phyloP scores from a whole-genome alignment of 1,140 invertebrate species.

The Piezodorus guildinii region DNA sequence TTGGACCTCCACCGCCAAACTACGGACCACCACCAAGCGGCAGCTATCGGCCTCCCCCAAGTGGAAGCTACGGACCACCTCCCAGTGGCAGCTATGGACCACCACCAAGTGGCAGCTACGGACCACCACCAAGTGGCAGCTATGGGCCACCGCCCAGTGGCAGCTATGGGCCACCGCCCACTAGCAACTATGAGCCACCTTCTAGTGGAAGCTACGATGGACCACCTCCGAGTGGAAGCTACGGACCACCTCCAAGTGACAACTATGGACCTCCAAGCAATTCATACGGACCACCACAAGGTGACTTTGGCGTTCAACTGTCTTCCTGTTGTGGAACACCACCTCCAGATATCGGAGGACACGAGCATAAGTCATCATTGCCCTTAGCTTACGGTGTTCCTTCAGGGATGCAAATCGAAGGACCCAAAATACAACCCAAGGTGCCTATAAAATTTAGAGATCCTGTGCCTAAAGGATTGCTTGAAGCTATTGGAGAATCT shows the following conservation, averaged over 20 bases:
- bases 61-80: conserved; percentile 21
- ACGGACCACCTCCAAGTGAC: conserved; percentile 25
- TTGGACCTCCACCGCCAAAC: conserved; percentile 19
- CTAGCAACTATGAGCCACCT: conserved; percentile 18
- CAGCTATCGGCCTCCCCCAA: conserved; percentile 19
- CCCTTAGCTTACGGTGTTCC: conserved; percentile 28
- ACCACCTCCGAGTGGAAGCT: conserved; percentile 12
- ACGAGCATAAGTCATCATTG: conserved; percentile 10
- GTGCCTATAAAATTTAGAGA: conserved; percentile 54
- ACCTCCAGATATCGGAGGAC: conserved; percentile 25
- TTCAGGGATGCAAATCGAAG: conserved; percentile 30
- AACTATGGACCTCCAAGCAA: conserved; percentile 27
- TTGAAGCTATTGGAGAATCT: conserved; percentile 47
- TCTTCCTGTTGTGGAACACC: conserved; percentile 29
- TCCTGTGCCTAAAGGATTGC: conserved; percentile 49
- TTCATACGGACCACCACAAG: conserved; percentile 28
- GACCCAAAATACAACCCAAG: conserved; percentile 36
- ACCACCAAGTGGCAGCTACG: background rate
- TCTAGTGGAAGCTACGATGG: background rate
- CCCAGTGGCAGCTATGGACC: conserved; percentile 19
- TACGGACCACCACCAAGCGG: conserved; percentile 13
- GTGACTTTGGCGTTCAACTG: conserved; percentile 27
- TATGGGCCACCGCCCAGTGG: conserved; percentile 19
- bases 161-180: conserved; percentile 22
- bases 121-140: conserved; percentile 14